A percentile compares a stretch with the other conserved stretches of the same genome.
phyloP scores from a whole-genome alignment of 2,797 vertebrate genomes.

The Rhinogobio ventralis region DNA sequence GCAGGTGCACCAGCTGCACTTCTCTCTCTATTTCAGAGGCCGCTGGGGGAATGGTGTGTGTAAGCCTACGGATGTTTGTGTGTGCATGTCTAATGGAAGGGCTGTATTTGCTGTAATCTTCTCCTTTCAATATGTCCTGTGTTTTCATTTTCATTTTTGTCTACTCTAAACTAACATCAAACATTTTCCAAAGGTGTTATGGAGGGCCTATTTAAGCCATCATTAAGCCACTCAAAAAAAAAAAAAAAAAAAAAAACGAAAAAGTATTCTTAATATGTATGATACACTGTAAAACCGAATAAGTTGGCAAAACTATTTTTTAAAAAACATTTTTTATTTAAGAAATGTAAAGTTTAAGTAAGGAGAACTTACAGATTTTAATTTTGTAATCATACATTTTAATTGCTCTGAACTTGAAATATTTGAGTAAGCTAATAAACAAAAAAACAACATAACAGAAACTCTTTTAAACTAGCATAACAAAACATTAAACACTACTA shows the following conservation, averaged over 20 bases:
- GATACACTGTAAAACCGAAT: no score
- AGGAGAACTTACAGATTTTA: no score
- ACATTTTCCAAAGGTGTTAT: constrained; percentile 5
- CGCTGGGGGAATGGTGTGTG: constrained; percentile 35
- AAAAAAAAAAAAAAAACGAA: not conserved
- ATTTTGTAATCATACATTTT: no score
- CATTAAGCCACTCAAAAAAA: not conserved
- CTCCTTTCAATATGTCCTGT: constrained; percentile 54
- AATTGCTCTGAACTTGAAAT: no score
- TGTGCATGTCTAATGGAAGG: constrained; percentile 31
- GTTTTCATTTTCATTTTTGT: constrained; percentile 57
- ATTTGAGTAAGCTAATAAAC: no score
- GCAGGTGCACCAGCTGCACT: constrained; percentile 63
- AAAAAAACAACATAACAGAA: no score
- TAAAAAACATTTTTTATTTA: no score
- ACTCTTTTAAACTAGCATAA: no score
- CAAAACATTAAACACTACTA: no score
- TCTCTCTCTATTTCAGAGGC: constrained; percentile 51
- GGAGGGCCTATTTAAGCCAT: not conserved
- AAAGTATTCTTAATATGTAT: not conserved
- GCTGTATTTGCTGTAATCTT: constrained; percentile 42
- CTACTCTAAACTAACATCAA: constrained; percentile 47
- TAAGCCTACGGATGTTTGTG: not conserved
- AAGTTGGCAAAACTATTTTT: no score
- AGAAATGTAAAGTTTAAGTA: no score